Percentiles rank a stretch among this genome's conserved stretches.
Evolutionary conservation across 2,888 invertebrate genomes (phyloP).

Genomic region (Pardosa pseudoannulata): DNA sequence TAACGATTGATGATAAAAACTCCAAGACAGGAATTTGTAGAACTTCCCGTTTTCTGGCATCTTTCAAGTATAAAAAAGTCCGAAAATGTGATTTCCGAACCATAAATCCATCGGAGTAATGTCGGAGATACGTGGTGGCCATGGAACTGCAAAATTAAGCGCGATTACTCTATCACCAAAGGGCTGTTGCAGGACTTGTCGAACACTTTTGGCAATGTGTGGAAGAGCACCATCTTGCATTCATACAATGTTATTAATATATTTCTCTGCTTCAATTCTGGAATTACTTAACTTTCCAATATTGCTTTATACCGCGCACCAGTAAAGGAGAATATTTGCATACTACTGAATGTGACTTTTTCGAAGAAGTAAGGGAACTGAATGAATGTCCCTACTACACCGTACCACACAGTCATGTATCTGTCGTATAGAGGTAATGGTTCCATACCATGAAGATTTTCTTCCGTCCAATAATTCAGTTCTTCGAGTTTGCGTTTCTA

Average conservation of each 20-base stretch:
- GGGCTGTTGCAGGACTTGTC: conserved; percentile 8
- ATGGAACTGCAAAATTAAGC: not conserved
- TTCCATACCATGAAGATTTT: not conserved
- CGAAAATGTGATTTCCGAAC: not conserved
- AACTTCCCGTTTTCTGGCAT: not conserved
- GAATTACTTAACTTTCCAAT: conserved; percentile 4
- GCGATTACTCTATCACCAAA: not conserved
- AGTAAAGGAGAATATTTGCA: not conserved
- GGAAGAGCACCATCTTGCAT: not conserved
- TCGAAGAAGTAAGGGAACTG: not conserved
- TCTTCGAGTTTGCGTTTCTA: not conserved
- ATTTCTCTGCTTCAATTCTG: not conserved
- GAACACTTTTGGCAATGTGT: too few species aligned
- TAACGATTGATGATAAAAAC: too few species aligned
- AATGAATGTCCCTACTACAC: not conserved
- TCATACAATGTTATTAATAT: not conserved
- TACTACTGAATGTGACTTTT: not conserved
- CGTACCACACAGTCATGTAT: not conserved
- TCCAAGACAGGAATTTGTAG: not conserved
- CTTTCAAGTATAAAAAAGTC: not conserved
- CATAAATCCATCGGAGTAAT: conserved; percentile 9
- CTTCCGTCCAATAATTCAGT: not conserved
- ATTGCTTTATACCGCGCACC: not conserved
- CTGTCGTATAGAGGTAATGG: not conserved
- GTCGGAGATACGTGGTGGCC: not conserved